Base-by-base conservation (phyloP, 2,113 vertebrate species). In the Aplodontia rufa region DNA sequence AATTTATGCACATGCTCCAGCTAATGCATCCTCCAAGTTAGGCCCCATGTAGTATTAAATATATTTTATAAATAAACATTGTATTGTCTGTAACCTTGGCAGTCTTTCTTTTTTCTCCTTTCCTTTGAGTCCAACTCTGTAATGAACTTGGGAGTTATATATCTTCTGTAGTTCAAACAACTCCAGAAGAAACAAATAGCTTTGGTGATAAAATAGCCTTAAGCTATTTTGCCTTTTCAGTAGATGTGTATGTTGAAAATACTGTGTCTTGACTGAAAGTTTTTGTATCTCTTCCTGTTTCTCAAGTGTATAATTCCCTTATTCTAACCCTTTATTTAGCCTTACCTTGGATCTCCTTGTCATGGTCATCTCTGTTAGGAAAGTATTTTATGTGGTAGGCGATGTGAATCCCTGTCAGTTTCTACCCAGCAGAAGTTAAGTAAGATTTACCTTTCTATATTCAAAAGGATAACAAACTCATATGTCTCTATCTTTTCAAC, bases 161-260 rank as follows among this genome's bases (percentile, higher is more conserved):
- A 83, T 86, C 55, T 78, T 86, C 35, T 88, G 8, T 7, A 96
- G 93, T 95, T 96, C 93, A 90, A 96, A 95, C 92, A 96, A 92
- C 32, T 94, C 66, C 28, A 95, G 32, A 95, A 78, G 82, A 82
- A 94, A 79, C 86, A 95, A 92, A 92, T 40, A 93, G 40, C 86
- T 97, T 96, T 94, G 68, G 60, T 89, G 82, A 93, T 90, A 90
- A 97, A 96, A 95, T 75, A 85, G 89, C 96, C 86, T 60, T 93
- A 95, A 96, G 74, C 76, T 88, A 86, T 76, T 96, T 94, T 88
- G 68, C 8, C 37, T 84, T 93, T 93, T 92, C 35, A 88, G 58
- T 95, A 88, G 53, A 94, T 88, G 74, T 74, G 28, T 81, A 26
- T 81, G 72, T 93, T 40, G 17, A 84, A 92, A 94, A 87, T 42